Evolutionary conservation across 2,113 vertebrate species (phyloP), one percentile per base, ranked within the genome.

Genomic region (Varanus salvator): DNA sequence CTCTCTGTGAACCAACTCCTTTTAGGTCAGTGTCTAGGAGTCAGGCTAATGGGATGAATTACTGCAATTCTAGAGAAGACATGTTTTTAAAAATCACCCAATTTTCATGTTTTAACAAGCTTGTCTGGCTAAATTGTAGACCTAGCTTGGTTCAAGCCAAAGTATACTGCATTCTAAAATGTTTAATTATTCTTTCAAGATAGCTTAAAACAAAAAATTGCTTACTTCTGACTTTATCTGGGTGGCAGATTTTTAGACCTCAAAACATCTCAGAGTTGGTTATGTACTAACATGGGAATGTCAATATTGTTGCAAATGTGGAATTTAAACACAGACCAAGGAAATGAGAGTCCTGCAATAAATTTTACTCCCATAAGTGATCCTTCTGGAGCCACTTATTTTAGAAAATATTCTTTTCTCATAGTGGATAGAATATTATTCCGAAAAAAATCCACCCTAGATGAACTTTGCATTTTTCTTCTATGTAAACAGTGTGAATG

Each of bases 11-110:
- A 1, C 83, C 66, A 68, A 57, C 34, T 19, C 38, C 86, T 89
- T 78, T 69, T 48, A 82, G 86, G 86, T 86, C 87, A 88, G 71
- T 74, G 38, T 84, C 81, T 52, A 84, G 71, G 84, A 77, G 84
- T 44, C 76, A 50, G 29, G 54, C 21, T 23, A 54, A 82, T 76
- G 80, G 77, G 91, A 71, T n/a, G 31, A 25, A 57, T 52, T 78
- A 54, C 15, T 80, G 64, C 34, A 68, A 27, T 71, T 71, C 64
- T 71, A 44, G 27, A 44, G 14, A 1, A 50, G 31, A 64, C 8
- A 38, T 64, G 57, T 38, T 25, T 82, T 82, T 64, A 11, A 9
- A 34, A 82, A n/a, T 60, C 29, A 23, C 31, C 54, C 54, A 15
- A 9, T 85, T 85, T 72, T 85, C 29, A n/a, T 52, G 31, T 85